Evolutionary conservation across 2,797 vertebrate genomes (phyloP).

Genomic region (Dermochelys coriacea): DNA sequence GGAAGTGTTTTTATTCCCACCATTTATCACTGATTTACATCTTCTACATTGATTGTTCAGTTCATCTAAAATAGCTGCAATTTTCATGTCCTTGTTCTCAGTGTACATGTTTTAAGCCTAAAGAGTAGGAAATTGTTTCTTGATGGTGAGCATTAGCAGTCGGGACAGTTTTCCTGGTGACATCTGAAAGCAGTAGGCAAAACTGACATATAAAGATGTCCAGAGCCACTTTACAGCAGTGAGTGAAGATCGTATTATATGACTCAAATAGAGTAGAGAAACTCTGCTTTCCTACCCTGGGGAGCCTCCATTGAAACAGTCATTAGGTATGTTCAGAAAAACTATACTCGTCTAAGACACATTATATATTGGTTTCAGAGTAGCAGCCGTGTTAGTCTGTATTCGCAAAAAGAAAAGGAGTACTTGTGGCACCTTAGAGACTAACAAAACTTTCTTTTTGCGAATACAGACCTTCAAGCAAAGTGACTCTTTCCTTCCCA

Average conservation of each 20-base stretch:
- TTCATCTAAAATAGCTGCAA: not conserved
- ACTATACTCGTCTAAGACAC: conserved; percentile 41
- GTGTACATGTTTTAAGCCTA: not conserved
- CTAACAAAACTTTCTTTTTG: too few relatives aligned
- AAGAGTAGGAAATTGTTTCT: not conserved
- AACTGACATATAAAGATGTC: conserved; percentile 52
- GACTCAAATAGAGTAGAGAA: conserved; percentile 43
- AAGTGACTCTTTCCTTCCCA: not conserved
- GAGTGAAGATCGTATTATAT: conserved; percentile 51
- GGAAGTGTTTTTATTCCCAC: not conserved
- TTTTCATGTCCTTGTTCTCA: not conserved
- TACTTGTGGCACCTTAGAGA: too few relatives aligned
- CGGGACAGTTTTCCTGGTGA: not conserved
- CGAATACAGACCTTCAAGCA: too few relatives aligned
- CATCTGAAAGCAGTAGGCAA: conserved; percentile 23
- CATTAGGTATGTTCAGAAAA: conserved; percentile 46
- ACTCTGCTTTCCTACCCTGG: conserved; percentile 35
- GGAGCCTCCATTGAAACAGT: conserved; percentile 60
- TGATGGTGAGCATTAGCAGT: not conserved
- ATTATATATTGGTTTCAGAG: too few relatives aligned
- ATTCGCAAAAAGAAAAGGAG: too few relatives aligned
- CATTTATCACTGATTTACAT: not conserved
- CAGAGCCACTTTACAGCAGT: conserved; percentile 42
- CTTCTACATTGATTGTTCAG: not conserved
- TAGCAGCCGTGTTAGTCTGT: too few relatives aligned